Evolutionary conservation across 2,113 vertebrate species (phyloP).

Genomic region (Xenus cinereus): DNA sequence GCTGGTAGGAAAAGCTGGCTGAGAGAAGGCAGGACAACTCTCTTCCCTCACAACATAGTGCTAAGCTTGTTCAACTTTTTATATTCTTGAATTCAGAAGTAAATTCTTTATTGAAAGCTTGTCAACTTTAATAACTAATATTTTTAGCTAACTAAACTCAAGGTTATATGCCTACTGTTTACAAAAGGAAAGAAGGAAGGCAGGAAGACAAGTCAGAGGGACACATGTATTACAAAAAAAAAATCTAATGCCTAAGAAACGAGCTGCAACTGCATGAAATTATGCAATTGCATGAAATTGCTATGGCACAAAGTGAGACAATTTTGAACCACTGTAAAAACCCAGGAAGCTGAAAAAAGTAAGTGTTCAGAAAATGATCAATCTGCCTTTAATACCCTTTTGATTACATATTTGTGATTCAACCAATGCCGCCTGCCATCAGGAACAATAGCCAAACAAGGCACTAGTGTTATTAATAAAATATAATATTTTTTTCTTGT

Average conservation of each 20-base stretch:
- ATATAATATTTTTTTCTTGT: neutral
- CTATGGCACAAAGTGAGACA: neutral
- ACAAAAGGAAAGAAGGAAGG: neutral
- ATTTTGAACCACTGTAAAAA: neutral
- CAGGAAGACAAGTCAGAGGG: neutral
- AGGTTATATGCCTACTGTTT: neutral
- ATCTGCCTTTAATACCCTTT: neutral
- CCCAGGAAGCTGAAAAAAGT: neutral
- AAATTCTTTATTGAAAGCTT: neutral
- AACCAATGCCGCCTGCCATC: neutral
- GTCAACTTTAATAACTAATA: neutral
- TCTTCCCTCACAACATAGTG: neutral
- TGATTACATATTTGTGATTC: neutral
- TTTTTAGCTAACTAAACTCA: neutral
- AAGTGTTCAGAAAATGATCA: neutral
- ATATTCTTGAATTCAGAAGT: neutral
- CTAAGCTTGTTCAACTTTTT: neutral
- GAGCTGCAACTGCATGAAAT: neutral
- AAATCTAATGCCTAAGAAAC: neutral
- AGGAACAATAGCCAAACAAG: neutral
- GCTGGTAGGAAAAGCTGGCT: neutral
- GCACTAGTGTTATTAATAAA: neutral
- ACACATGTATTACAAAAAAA: rapidly evolving
- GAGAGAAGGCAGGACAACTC: neutral
- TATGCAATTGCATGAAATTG: neutral